phyloP scores from a whole-genome alignment of 37 sponge, comb jelly and placozoan genomes.

The Ephydatia muelleri region DNA sequence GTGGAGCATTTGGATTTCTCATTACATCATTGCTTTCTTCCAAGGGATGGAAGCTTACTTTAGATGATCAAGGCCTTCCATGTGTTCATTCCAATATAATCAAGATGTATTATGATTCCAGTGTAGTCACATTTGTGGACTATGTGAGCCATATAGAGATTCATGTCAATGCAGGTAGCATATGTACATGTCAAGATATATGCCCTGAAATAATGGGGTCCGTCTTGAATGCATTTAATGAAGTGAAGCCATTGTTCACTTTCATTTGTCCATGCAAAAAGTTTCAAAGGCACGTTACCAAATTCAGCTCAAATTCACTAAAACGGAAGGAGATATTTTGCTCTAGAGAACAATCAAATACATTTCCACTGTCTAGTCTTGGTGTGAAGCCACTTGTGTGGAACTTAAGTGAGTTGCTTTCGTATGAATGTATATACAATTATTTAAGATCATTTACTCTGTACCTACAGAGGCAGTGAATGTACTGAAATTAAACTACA shows the following conservation, averaged over 20 bases:
- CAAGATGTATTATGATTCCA: slow-evolving; percentile 1
- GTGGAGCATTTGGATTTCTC: slow-evolving; percentile 11
- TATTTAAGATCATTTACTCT: too few relatives aligned
- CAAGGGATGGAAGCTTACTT: slow-evolving; percentile 11
- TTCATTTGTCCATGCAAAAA: slow-evolving; percentile 8
- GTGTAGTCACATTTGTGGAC: slow-evolving; percentile 6
- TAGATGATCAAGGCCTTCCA: neutral
- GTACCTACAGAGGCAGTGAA: too few relatives aligned
- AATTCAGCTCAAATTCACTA: neutral
- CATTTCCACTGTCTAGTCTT: too few relatives aligned
- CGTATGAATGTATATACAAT: too few relatives aligned
- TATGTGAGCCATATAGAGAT: slow-evolving; percentile 17
- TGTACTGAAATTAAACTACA: too few relatives aligned
- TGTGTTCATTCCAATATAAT: slow-evolving; percentile 29
- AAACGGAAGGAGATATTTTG: neutral
- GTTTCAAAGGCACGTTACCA: neutral
- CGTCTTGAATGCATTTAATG: neutral
- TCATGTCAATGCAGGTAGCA: neutral
- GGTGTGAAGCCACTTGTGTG: too few relatives aligned
- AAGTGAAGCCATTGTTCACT: neutral
- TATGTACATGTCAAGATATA: neutral
- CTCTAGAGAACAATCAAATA: too few relatives aligned
- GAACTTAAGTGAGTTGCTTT: too few relatives aligned
- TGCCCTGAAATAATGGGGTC: neutral
- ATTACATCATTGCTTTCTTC: slow-evolving; percentile 2